Evolutionary conservation across 2,888 invertebrate species (phyloP).

Genomic region (Rhagonycha fulva): DNA sequence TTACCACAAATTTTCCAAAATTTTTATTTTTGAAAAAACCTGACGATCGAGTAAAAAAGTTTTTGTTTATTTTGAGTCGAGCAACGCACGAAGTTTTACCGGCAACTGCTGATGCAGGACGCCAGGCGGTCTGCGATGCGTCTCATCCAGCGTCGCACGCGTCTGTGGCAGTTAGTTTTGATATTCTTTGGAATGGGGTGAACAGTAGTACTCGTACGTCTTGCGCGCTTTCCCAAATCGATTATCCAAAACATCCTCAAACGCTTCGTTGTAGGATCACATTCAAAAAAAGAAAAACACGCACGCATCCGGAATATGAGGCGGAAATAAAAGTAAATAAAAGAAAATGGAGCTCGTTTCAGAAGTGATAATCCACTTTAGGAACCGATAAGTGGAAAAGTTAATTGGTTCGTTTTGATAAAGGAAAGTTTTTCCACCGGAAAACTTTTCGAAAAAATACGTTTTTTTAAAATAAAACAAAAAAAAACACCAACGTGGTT

Average conservation of each 20-base stretch:
- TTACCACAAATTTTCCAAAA: background rate
- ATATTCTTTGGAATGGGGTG: constrained; percentile 27
- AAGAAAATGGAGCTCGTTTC: background rate
- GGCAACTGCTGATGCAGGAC: constrained; percentile 27
- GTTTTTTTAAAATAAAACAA: background rate
- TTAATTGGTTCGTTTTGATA: background rate
- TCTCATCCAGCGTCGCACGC: constrained; percentile 36
- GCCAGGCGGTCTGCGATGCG: constrained; percentile 32
- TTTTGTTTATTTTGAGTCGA: background rate
- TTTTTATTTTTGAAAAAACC: background rate
- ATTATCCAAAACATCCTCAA: constrained; percentile 19
- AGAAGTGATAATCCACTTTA: background rate
- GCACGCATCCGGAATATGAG: background rate
- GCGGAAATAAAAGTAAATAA: background rate
- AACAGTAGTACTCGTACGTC: constrained; percentile 12
- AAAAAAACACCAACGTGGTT: background rate
- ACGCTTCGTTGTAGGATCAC: constrained; percentile 13
- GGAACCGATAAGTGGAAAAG: background rate
- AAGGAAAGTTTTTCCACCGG: background rate
- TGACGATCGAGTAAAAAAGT: background rate
- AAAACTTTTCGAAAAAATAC: background rate
- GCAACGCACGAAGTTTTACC: constrained; percentile 14
- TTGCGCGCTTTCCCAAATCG: constrained; percentile 25
- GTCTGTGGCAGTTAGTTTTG: constrained; percentile 42
- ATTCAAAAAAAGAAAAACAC: background rate